Evolutionary conservation across 2,797 vertebrate species (phyloP).

Genomic region (Prunella strophiata): DNA sequence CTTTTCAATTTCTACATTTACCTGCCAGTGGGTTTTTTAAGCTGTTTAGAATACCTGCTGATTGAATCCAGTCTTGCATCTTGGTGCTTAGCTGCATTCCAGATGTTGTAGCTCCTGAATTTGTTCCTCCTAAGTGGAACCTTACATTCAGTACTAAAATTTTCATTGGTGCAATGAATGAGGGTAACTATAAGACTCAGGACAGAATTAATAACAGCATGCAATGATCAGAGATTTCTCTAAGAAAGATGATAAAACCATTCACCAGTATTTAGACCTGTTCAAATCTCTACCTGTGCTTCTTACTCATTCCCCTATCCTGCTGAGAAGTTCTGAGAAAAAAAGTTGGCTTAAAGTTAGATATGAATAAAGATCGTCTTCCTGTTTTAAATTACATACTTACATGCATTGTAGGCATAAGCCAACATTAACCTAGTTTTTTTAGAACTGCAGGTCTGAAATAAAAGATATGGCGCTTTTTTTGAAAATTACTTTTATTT

Average conservation of each 20-base stretch:
- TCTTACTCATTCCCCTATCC: accelerated
- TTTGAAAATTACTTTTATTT: background rate
- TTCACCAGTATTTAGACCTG: background rate
- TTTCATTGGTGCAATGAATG: background rate
- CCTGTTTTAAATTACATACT: background rate
- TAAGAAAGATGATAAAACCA: background rate
- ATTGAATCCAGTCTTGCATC: background rate
- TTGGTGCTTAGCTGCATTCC: background rate
- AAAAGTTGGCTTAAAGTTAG: background rate
- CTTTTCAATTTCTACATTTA: background rate
- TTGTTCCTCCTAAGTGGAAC: background rate
- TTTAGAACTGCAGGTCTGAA: background rate
- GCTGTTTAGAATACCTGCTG: background rate
- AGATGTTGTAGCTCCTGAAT: background rate
- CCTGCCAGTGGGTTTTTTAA: background rate
- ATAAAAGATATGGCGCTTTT: background rate
- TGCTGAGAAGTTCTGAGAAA: background rate
- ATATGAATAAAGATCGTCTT: background rate
- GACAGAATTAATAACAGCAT: background rate
- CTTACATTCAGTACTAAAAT: background rate
- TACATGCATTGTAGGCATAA: background rate
- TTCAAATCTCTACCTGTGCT: background rate
- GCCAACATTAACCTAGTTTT: background rate
- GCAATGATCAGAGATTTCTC: background rate
- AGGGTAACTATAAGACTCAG: background rate